Evolutionary conservation across 2,888 invertebrate species (phyloP), one percentile per base, ranked within the genome.

Genomic region (Agrotis puta): DNA sequence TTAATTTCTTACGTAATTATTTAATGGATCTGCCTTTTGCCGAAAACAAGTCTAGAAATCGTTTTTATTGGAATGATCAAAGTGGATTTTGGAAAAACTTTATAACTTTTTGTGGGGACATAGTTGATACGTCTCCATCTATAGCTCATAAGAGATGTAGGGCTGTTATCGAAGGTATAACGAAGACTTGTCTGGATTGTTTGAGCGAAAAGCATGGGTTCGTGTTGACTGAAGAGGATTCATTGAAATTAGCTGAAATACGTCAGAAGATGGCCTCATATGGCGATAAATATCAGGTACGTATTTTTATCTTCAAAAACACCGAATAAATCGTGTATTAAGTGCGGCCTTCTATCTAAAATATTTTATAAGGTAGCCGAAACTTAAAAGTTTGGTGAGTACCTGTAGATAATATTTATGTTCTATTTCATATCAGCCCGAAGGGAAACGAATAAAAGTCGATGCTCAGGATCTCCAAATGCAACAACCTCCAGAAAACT

Each of bases 21-120:
- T 81, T 95, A 64, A 88, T 91, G 85, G 92, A 95, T 58, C 85
- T 95, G 53, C 94, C 94, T 1, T 93, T 91, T 69, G 70, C 75
- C 1, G 70, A 78, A 33, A 74, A 70, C 3, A 88, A 85, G 67
- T 50, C 57, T 2, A 65, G 75, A 18, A 88, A 87, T 59, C 81
- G 74, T 20, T 83, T 91, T 66, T 95, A 95, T 75, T 95, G 95
- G 94, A 87, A 88, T 13, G 84, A 93, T 63, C 90, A 88, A 79
- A 82, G 81, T n/a, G 84, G 85, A 24, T 95, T 95, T 88, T 95
- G 95, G 95, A 72, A 78, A 20, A 90, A 94, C 79, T 91, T 93
- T 20, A 79, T 94, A 50, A 78, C 59, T 20, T 92, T 94, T 81
- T 91, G 89, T 69, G 92, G 94, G 68, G 89, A 89, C 61, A 85